Base-by-base conservation (phyloP, 2,888 invertebrate genomes). In the Epinotia demarniana region DNA sequence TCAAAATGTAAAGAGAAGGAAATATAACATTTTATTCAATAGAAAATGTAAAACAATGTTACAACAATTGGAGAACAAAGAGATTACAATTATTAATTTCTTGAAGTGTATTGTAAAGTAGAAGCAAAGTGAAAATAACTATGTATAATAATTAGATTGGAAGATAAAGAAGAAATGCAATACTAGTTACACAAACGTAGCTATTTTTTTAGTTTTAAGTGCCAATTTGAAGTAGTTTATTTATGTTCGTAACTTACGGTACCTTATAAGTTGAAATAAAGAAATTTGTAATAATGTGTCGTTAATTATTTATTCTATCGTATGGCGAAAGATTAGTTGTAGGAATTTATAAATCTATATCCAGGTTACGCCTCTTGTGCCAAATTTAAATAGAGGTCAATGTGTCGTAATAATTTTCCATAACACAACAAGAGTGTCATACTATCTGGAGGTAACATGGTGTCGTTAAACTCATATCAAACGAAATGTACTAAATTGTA, bases 21-120 rank as follows among this genome's bases (percentile, higher is more conserved):
- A 68, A 68, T 68, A 43, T 19, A 19, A 57, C 27, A 70, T 70
- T 49, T 60, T 60, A 70, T 70, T 70, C 18, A 60, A 70, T n/a
- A 60, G 49, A 60, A 70, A 70, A 49, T 70, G 18, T 60, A 70
- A 46, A 70, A 69, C 9, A 60, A 70, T 61, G 69, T 49, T 70
- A 49, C 60, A 70, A 61, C 69, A 60, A 70, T 49, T 70, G 58
- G n/a, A 61, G 27, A 70, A 60, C 60, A 49, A 18, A 70, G 60
- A 70, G 18, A 70, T 70, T 61, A 70, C 60, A 18, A 61, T 49
- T 70, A 61, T 18, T 27, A 58, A 43, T 60, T 69, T 69, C 62
- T 60, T 60, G 57, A 68, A 68, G 68, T 68, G 68, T 68, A 58
- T 68, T 68, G 57, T 68, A 43, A 68, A 68, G 68, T 68, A 58